Percentiles rank a stretch among this genome's conserved stretches.
Evolutionary conservation across 2,888 invertebrate species (phyloP).

Genomic region (Catocala sponsa): DNA sequence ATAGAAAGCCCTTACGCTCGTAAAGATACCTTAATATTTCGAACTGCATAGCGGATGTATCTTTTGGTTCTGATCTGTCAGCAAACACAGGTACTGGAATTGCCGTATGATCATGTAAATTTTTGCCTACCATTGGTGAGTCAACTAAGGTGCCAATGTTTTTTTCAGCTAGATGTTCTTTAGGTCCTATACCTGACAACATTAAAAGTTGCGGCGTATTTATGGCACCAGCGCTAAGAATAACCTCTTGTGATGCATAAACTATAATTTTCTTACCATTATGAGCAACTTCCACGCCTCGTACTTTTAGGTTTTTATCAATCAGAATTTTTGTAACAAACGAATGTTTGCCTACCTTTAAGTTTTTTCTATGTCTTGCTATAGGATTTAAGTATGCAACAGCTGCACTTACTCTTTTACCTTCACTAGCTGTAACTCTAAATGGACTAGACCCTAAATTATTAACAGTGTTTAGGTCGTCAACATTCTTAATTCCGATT

Average conservation of each 20-base stretch:
- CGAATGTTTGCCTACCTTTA: constrained; percentile 32
- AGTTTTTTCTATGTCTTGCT: constrained; percentile 24
- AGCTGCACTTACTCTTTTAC: constrained; percentile 30
- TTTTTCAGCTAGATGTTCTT: constrained; percentile 25
- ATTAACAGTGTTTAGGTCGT: constrained; percentile 31
- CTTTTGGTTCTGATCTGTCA: constrained; percentile 3
- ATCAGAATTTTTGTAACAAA: constrained; percentile 33
- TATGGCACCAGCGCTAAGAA: constrained; percentile 38
- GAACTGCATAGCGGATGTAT: constrained; percentile 12
- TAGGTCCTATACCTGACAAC: constrained; percentile 46
- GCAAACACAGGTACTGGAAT: constrained; percentile 23
- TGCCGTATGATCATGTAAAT: constrained; percentile 37
- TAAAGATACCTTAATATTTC: constrained; percentile 29
- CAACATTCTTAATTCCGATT: constrained; percentile 30
- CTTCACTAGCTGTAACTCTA: constrained; percentile 15
- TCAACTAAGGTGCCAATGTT: constrained; percentile 22
- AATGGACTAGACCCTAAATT: constrained; percentile 29
- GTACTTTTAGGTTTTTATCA: constrained; percentile 10
- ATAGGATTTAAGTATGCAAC: constrained; percentile 33
- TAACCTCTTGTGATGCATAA: constrained; percentile 33
- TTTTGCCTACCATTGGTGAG: constrained; percentile 41
- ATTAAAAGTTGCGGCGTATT: constrained; percentile 39
- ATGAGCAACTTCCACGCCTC: constrained; percentile 29
- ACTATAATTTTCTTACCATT: constrained; percentile 16
- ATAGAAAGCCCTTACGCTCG: constrained; percentile 31